Evolutionary conservation across 2,113 vertebrate species (phyloP), one percentile per base, ranked within the genome.

Genomic region (Aspiorhynchus laticeps): DNA sequence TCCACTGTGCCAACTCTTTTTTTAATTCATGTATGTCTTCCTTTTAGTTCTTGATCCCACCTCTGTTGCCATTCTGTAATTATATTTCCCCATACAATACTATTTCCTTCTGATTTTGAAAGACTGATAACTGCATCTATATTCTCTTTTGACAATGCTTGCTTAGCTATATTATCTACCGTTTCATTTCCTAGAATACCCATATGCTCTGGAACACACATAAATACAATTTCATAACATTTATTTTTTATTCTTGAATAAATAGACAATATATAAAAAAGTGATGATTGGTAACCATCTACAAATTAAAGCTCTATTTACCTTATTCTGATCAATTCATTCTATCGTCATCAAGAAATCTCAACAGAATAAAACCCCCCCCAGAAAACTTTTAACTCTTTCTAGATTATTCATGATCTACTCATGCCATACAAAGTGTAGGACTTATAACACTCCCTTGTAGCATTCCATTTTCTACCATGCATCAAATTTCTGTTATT

Each of bases 361-460:
- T n/a, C n/a, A n/a, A n/a, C n/a, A n/a, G n/a, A n/a, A n/a, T n/a
- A 43, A 43, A 43, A 7, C 41, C 1, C 41, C 8, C 41, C 41
- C 41, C 38, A 41, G 9, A 43, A 43, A 43, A 43, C 36, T 38
- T 38, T 38, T 7, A 46, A 46, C 11, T 46, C 11, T 46, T 46
- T 46, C 46, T 12, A 46, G 46, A 2, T 46, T 46, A 46, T 11
- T 46, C 11, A 69, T 19, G 33, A 73, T 73, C 15, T 71, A 71
- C 14, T 71, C 7, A 17, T 36, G n/a, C n/a, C n/a, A 5, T 5
- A 15, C 21, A 38, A 38, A 38, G 33, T 71, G 17, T 38, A 7
- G 69, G 33, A 24, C 19, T 41, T 38, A 73, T 73, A 71, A 36
- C 67, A 73, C 69, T 73, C 69, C 69, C 69, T 71, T 38, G 33